Percentiles rank a stretch among this genome's conserved stretches.
Conservation (phyloP, 2,888 invertebrate genomes). For the Hirtodrosophila histrioides region DNA sequence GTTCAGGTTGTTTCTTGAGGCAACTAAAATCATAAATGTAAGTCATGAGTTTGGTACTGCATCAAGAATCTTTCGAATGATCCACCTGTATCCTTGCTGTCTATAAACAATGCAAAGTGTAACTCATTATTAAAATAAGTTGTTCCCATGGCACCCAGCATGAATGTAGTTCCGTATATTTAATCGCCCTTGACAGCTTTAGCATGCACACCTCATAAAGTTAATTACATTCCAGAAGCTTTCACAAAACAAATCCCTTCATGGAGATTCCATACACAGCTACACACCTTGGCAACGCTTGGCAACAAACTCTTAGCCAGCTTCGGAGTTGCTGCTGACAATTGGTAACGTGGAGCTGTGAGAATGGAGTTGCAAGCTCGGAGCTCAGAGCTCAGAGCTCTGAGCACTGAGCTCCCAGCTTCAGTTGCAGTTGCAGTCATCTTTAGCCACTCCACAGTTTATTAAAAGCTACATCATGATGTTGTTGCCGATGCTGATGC, state of each 20-base stretch:
- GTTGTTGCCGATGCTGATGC: conserved; percentile 38
- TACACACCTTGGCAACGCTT: conserved; percentile 49
- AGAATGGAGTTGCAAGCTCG: conserved; percentile 1
- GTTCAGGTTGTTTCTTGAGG: too few species aligned
- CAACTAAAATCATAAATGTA: too few species aligned
- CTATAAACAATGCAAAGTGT: neutral
- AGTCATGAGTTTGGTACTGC: too few species aligned
- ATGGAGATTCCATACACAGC: conserved; percentile 33
- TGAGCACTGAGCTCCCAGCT: neutral
- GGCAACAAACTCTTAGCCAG: conserved; percentile 34
- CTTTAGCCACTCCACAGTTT: conserved; percentile 52
- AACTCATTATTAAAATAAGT: conserved; percentile 5
- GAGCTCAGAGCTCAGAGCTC: conserved; percentile 1
- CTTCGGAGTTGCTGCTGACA: conserved; percentile 56
- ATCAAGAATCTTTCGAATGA: too few species aligned
- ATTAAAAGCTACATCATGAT: conserved; percentile 71
- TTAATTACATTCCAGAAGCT: conserved; percentile 65
- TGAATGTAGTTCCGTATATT: conserved; percentile 17
- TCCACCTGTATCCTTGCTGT: too few species aligned
- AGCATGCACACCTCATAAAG: conserved; percentile 55
- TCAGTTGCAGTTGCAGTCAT: conserved; percentile 23
- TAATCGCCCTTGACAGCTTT: conserved; percentile 39
- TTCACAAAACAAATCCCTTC: conserved; percentile 45
- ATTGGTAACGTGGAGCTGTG: conserved; percentile 42
- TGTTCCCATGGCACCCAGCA: neutral